Conservation (phyloP, 2,113 vertebrate species). For the Corvus moneduloides region DNA sequence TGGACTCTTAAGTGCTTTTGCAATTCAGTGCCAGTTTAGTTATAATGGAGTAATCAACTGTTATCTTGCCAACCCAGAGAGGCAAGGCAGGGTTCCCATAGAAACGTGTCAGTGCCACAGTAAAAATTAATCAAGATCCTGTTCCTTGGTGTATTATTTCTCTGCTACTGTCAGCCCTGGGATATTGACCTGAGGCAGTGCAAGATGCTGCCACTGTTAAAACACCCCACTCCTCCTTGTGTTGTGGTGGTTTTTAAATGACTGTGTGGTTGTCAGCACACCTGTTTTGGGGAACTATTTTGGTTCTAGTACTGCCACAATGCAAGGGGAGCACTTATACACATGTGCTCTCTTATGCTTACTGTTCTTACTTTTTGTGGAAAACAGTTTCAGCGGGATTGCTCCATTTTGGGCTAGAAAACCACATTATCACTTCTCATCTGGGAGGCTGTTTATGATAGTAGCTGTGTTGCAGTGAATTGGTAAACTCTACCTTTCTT, state of each 20-base stretch:
- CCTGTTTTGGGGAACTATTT: not conserved
- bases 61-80: not conserved
- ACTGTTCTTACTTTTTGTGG: not conserved
- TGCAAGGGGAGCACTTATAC: not conserved
- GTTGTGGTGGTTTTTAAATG: not conserved
- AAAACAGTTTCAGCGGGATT: not conserved
- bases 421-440: not conserved
- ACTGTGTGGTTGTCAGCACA: not conserved
- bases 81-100: not conserved
- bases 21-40: not conserved
- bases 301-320: not conserved
- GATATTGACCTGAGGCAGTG: not conserved
- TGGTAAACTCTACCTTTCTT: not conserved
- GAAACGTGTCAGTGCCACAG: not conserved
- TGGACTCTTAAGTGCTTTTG: not conserved
- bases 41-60: not conserved
- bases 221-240: not conserved
- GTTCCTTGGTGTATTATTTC: not conserved
- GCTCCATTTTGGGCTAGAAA: not conserved
- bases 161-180: not conserved
- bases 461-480: not conserved
- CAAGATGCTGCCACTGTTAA: not conserved
- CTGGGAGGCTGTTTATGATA: not conserved
- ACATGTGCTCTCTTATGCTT: accelerated
- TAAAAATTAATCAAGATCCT: not conserved